These are phyloP conservation scores for Lasioglossum lativentre DNA, from an alignment of 2,888 invertebrate species.

Conservation along the genomic window DNA sequence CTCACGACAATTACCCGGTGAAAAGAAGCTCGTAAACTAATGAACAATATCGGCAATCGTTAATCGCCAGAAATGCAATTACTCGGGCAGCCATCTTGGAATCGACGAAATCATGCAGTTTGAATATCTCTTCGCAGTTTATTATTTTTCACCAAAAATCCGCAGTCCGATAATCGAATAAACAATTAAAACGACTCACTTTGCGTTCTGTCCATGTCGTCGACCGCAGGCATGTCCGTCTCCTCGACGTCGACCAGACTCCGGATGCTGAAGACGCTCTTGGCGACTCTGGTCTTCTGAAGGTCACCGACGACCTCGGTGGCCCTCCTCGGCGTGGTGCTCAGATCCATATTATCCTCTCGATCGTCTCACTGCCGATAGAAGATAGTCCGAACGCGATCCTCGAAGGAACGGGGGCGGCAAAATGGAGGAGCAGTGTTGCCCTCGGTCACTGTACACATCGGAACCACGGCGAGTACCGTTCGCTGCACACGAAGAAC, in stretches of 20 bases:
- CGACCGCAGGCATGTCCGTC: constrained; percentile 73
- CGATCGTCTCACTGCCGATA: background rate
- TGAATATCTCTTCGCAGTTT: too few species aligned
- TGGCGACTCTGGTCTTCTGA: constrained; percentile 86
- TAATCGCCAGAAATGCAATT: background rate
- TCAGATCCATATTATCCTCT: constrained; percentile 85
- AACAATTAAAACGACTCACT: constrained; percentile 70
- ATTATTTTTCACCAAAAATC: background rate
- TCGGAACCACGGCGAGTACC: constrained; percentile 18
- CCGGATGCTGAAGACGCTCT: constrained; percentile 87
- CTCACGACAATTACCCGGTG: background rate
- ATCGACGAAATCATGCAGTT: background rate
- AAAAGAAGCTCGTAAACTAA: background rate
- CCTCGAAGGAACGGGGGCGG: background rate
- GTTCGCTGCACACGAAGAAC: constrained; percentile 16
- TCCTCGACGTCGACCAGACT: constrained; percentile 87
- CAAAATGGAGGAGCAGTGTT: background rate
- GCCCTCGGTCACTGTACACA: constrained; percentile 15
- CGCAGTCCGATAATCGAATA: background rate
- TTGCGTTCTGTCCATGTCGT: constrained; percentile 65
- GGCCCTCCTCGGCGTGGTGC: constrained; percentile 84
- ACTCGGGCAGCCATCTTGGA: background rate
- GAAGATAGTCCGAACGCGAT: background rate
- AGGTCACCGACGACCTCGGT: constrained; percentile 81
- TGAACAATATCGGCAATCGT: background rate